phyloP scores from a whole-genome alignment of 2,797 vertebrate species.

The Rhinichthys osculus region DNA sequence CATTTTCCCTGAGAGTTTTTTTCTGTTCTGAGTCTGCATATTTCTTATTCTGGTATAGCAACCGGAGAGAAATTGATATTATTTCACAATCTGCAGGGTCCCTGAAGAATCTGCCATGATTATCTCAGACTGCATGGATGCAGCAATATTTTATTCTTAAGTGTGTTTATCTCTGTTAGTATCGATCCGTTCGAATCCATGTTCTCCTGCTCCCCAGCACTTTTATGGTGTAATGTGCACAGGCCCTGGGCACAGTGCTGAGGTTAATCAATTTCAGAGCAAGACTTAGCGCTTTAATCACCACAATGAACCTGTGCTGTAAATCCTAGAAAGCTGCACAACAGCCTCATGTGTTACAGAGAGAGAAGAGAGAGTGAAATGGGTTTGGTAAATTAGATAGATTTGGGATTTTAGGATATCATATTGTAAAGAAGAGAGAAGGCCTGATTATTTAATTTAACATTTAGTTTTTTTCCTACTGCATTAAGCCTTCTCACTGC shows the following conservation, averaged over 20 bases:
- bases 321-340: conserved; percentile 17
- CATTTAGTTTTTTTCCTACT: background rate
- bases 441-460: background rate
- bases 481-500: background rate
- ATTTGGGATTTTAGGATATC: background rate
- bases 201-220: background rate
- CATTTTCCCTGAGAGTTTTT: conserved; percentile 1
- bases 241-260: conserved; percentile 5
- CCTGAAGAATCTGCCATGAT: background rate
- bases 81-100: background rate
- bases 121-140: background rate
- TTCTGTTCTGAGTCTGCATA: background rate
- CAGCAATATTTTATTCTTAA: conserved; percentile 18
- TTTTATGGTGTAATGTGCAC: conserved; percentile 9
- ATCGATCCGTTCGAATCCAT: conserved; percentile 20
- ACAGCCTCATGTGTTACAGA: background rate
- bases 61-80: conserved; percentile 1
- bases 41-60: background rate
- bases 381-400: background rate
- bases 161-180: conserved; percentile 21
- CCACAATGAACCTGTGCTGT: background rate
- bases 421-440: background rate
- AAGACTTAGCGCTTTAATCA: conserved; percentile 12
- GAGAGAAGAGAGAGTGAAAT: background rate
- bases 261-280: conserved; percentile 37